Conservation (phyloP, 53 echinoderm and acorn worm genomes). For the Crossaster papposus region DNA sequence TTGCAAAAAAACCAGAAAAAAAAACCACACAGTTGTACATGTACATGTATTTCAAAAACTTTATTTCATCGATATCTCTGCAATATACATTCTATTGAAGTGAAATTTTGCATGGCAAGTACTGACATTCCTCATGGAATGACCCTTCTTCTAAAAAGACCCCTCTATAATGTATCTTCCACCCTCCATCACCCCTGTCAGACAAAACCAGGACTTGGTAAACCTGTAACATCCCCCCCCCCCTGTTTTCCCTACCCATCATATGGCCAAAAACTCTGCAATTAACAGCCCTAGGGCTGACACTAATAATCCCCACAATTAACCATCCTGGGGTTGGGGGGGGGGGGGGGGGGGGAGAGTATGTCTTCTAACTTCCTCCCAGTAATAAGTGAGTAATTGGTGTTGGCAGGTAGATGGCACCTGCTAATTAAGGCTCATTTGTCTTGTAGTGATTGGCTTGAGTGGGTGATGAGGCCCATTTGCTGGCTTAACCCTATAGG, state of each 20-base stretch:
- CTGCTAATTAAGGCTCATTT: slow-evolving; percentile 40
- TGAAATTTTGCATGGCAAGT: too few relatives aligned
- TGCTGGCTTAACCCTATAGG: neutral
- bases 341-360: too few relatives aligned
- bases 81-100: too few relatives aligned
- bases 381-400: slow-evolving; percentile 43
- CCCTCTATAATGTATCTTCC: neutral
- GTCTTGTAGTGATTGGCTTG: slow-evolving; percentile 36
- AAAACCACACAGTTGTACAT: too few relatives aligned
- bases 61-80: too few relatives aligned
- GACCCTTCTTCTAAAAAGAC: slow-evolving; percentile 3
- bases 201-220: neutral
- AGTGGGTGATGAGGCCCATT: slow-evolving; percentile 1
- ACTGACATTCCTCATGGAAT: too few relatives aligned
- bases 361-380: slow-evolving; percentile 25
- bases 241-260: neutral
- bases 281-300: slow-evolving; percentile 6
- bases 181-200: neutral
- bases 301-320: slow-evolving; percentile 42
- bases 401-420: slow-evolving; percentile 40
- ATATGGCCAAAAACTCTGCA: neutral
- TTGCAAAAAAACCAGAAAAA: too few relatives aligned
- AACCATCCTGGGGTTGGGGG: slow-evolving; percentile 39
- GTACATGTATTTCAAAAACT: too few relatives aligned
- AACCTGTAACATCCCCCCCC: neutral